Evolutionary conservation across 1,140 invertebrate species (phyloP).

Genomic region (Dendroctonus valens): DNA sequence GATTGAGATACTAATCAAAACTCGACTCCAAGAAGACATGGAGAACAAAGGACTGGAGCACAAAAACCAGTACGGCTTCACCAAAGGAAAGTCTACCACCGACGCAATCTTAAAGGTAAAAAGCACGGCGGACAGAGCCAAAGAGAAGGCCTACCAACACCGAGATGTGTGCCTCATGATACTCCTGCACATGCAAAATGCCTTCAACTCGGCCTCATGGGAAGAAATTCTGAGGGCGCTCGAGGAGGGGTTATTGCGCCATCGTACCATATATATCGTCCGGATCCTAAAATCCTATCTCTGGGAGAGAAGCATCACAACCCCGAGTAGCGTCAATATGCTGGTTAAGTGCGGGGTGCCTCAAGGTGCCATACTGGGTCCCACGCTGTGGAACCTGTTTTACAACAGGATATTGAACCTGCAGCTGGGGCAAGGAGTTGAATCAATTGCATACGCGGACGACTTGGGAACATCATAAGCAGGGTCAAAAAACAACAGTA

Average conservation of each 20-base stretch:
- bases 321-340: no score
- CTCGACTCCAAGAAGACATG: constrained; percentile 12
- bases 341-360: constrained; percentile 45
- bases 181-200: constrained; percentile 33
- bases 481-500: no score
- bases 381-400: constrained; percentile 49
- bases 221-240: constrained; percentile 11
- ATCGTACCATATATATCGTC: no score
- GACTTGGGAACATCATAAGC: constrained; percentile 13
- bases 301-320: no score
- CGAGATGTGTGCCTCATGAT: constrained; percentile 11
- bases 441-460: constrained; percentile 12
- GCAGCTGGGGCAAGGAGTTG: constrained; percentile 25
- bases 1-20: constrained; percentile 34
- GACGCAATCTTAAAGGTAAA: constrained; percentile 1
- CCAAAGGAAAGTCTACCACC: not conserved
- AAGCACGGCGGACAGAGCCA: not conserved
- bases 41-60: constrained; percentile 11
- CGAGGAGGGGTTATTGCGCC: no score
- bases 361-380: constrained; percentile 51
- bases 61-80: constrained; percentile 20
- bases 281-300: no score
- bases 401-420: constrained; percentile 45
- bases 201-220: constrained; percentile 34
- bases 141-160: not conserved